Base-by-base conservation (phyloP, 2,888 invertebrate species). In the Agrochola lota region DNA sequence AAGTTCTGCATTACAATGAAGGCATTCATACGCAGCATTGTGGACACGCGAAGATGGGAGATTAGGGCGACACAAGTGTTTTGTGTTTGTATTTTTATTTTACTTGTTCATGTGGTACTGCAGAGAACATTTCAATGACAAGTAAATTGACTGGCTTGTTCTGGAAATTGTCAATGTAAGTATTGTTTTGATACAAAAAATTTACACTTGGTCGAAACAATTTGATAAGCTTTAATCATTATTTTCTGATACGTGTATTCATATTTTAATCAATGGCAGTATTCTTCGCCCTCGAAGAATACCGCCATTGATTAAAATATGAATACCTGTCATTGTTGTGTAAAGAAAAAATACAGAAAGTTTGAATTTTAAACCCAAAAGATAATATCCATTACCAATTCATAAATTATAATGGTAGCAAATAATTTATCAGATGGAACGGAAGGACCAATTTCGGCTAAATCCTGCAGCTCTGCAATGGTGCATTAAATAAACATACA, bases 1-100 rank as follows among this genome's bases (percentile, higher is more conserved):
- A 87, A 76, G 89, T 62, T 78, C 88, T 83, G 91, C 88, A 90
- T 92, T 81, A 91, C 90, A 93, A 92, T 92, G 90, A 90, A 86
- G 75, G 87, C 88, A 91, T 92, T 92, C 90, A 92, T 77, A 80
- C 70, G 75, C 70, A 63, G 76, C 67, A 80, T 86, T 87, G 80
- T 87, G 71, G 70, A 75, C 85, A 60, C 66, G 66, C 62, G 71
- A 71, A 84, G 83, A 89, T 80, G 81, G 71, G 40, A 85, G 83
- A 87, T 85, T 78, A 84, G 73, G 67, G 62, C 74, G 71, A 85
- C 81, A 79, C 83, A 82, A 86, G 85, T 85, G 80, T 71, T 81
- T 78, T 73, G 57, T 81, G 17, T 77, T 66, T 78, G 70, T 63
- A 26, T 80, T 78, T 77, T 64, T 30, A 30, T 67, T 69, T 55